A percentile compares a stretch with the other conserved stretches of the same genome.
These are phyloP conservation scores for Phragmatobia fuliginosa DNA, from an alignment of 2,888 invertebrate species.

Conservation along the genomic window DNA sequence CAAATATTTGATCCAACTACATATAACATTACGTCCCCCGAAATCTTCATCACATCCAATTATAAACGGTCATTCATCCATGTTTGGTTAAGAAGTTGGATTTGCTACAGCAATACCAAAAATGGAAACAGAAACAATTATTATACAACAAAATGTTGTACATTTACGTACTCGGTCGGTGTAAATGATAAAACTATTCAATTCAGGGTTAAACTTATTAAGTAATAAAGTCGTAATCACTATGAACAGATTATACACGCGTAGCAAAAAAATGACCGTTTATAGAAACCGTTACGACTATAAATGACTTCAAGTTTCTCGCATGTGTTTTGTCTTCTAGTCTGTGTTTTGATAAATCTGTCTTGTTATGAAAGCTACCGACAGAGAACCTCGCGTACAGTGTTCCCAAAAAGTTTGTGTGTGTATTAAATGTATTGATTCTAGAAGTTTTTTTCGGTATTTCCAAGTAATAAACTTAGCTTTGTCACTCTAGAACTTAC, in stretches of 20 bases:
- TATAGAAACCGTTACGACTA: neutral
- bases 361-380: no score
- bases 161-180: neutral
- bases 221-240: constrained; percentile 17
- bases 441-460: no score
- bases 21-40: neutral
- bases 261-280: neutral
- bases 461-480: no score
- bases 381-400: no score
- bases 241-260: constrained; percentile 14
- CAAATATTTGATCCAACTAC: neutral
- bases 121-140: constrained; percentile 1
- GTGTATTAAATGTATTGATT: no score
- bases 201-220: constrained; percentile 16
- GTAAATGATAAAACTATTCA: constrained; percentile 16
- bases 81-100: neutral
- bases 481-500: no score
- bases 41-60: neutral
- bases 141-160: constrained; percentile 1
- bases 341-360: no score
- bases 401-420: no score
- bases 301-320: neutral
- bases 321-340: neutral
- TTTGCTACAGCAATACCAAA: neutral
- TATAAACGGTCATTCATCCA: neutral